Evolutionary conservation across 2,797 vertebrate species (phyloP).

Genomic region (Gadopsis marmoratus): DNA sequence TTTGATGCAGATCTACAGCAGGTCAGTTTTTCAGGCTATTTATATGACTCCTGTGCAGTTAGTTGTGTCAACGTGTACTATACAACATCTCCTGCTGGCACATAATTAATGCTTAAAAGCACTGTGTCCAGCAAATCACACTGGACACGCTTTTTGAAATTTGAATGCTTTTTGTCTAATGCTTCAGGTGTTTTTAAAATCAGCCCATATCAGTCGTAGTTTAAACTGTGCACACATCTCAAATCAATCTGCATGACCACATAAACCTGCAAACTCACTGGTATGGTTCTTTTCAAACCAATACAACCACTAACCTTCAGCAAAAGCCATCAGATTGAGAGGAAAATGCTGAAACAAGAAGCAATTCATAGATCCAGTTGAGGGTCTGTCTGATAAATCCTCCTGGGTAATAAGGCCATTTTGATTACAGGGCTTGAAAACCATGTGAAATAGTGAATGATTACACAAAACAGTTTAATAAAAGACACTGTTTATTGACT

Average conservation of each 20-base stretch:
- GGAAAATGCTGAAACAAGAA: background rate
- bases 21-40: too few species aligned
- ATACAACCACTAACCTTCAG: background rate
- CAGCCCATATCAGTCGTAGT: too few species aligned
- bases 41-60: too few species aligned
- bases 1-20: too few species aligned
- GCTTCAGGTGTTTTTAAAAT: too few species aligned
- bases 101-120: background rate
- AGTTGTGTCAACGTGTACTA: too few species aligned
- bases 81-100: too few species aligned
- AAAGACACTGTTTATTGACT: slow-evolving; percentile 77
- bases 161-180: too few species aligned
- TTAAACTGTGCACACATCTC: background rate
- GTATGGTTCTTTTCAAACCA: background rate
- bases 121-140: background rate
- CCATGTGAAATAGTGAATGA: background rate
- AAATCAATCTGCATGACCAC: background rate
- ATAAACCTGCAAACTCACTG: background rate
- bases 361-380: background rate
- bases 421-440: background rate
- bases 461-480: slow-evolving; percentile 34
- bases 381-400: background rate
- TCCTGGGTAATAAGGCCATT: background rate
- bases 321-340: background rate
- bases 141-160: background rate